phyloP scores from a whole-genome alignment of 2,797 vertebrate species.

The Ispidina picta region DNA sequence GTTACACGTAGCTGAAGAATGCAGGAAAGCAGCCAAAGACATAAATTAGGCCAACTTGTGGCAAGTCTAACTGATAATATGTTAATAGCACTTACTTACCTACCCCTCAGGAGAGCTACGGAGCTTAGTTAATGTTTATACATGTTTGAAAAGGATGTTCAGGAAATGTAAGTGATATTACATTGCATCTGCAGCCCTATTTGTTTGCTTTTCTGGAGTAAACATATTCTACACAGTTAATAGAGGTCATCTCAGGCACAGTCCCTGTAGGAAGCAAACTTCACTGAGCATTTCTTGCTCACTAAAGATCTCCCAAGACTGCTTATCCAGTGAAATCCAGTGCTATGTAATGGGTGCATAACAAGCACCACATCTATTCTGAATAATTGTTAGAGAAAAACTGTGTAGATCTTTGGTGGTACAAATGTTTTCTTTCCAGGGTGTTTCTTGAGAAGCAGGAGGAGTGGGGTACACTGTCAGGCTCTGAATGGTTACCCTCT shows the following conservation, averaged over 20 bases:
- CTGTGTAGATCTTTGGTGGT: background rate
- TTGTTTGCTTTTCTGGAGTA: conserved; percentile 53
- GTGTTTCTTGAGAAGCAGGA: background rate
- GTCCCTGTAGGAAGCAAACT: background rate
- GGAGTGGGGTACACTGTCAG: background rate
- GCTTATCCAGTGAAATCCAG: background rate
- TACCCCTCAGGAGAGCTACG: background rate
- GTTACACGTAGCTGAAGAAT: conserved; percentile 34
- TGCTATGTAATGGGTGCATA: background rate
- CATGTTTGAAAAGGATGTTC: conserved; percentile 31
- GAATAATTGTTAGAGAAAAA: background rate
- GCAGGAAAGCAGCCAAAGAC: conserved; percentile 41
- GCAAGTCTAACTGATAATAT: conserved; percentile 42
- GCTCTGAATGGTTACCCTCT: background rate
- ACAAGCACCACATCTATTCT: conserved; percentile 14
- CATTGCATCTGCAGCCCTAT: background rate
- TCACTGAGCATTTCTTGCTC: background rate
- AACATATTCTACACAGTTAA: background rate
- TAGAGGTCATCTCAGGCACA: background rate
- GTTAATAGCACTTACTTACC: conserved; percentile 37
- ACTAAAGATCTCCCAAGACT: background rate
- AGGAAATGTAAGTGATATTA: background rate
- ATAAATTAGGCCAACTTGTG: conserved; percentile 38
- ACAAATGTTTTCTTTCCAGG: background rate
- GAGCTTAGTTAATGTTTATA: conserved; percentile 63